Base-by-base conservation (phyloP, 2,797 vertebrate species). In the Chromobotia macracanthus region DNA sequence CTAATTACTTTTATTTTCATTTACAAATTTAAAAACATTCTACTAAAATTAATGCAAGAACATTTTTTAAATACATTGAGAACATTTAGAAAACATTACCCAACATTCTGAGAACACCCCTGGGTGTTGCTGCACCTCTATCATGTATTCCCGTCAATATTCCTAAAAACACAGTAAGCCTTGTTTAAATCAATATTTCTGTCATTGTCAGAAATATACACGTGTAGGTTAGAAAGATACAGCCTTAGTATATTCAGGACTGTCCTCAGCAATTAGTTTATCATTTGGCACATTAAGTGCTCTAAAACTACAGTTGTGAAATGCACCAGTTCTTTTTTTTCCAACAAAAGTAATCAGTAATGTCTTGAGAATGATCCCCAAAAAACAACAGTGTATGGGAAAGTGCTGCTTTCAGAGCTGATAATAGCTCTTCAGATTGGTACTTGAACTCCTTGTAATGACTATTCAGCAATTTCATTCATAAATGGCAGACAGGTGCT, bases 401-500 rank as follows among this genome's bases (percentile, higher is more conserved):
- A 51, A 38, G 19, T 16, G 18, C 31, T 31, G 31, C 46, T 51
- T 65, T 75, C 1, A 75, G 51, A 23, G n/a, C 58, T 50, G 46
- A 15, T 74, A 21, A 65, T 75, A 3, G 19, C 50, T 51, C 50
- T 64, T 28, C 0, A 74, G 28, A 63, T 35, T 21, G 3, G 7
- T 74, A 50, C 12, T 21, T 51, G 31, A 7, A 55, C 61, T 53
- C 2, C 23, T n/a, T 28, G 55, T n/a, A 61, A 53, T 7, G 10
- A 38, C 31, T 21, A 18, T 23, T 65, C 61, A 64, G 72, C 60
- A 75, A 11, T 66, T 65, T 41, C 23, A 65, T 55, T 63, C 31
- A 46, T 61, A 61, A 73, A 61, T 61, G 23, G 18, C 6, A 65
- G 15, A 35, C 19, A 41, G 48, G 31, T 75, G 44, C 58, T 38